Conservation (phyloP, 2,113 vertebrate genomes). For the Albula glossodonta region DNA sequence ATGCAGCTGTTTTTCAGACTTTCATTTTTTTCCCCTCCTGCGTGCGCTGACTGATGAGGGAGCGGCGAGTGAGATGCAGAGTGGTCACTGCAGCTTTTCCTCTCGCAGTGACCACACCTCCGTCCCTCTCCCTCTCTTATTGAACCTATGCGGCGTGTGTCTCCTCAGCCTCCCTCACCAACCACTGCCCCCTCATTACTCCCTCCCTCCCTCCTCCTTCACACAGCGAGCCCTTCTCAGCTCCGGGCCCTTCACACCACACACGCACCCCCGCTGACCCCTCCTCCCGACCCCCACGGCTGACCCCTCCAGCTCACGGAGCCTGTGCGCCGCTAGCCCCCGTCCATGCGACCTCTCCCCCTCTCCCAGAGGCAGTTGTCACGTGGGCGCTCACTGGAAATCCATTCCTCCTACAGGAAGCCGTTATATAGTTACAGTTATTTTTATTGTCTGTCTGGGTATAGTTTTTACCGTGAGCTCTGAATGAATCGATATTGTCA, state of each 20-base stretch:
- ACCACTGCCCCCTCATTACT: slow-evolving; percentile 1
- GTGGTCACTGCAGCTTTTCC: neutral
- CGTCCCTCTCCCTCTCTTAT: neutral
- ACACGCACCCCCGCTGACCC: neutral
- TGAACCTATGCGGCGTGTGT: neutral
- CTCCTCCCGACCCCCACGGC: neutral
- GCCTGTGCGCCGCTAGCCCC: neutral
- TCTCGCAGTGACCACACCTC: neutral
- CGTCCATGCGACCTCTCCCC: slow-evolving; percentile 38
- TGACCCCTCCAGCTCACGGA: neutral
- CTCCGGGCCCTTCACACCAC: neutral
- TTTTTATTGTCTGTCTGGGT: slow-evolving; percentile 84
- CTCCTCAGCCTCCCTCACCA: slow-evolving; percentile 23
- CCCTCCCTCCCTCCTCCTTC: neutral
- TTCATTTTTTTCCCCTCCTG: slow-evolving; percentile 20
- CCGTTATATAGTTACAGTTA: slow-evolving; percentile 73
- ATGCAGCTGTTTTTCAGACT: slow-evolving; percentile 38
- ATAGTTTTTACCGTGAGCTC: slow-evolving; percentile 74
- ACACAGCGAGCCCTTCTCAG: neutral
- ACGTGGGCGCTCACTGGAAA: slow-evolving; percentile 72
- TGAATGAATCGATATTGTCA: slow-evolving; percentile 77
- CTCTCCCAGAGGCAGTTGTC: slow-evolving; percentile 57
- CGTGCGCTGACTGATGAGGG: neutral
- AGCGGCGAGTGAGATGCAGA: neutral
- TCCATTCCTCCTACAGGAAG: slow-evolving; percentile 76